Evolutionary conservation across 2,888 invertebrate genomes (phyloP), one percentile per base, ranked within the genome.

Genomic region (Sarcophaga caerulescens): DNA sequence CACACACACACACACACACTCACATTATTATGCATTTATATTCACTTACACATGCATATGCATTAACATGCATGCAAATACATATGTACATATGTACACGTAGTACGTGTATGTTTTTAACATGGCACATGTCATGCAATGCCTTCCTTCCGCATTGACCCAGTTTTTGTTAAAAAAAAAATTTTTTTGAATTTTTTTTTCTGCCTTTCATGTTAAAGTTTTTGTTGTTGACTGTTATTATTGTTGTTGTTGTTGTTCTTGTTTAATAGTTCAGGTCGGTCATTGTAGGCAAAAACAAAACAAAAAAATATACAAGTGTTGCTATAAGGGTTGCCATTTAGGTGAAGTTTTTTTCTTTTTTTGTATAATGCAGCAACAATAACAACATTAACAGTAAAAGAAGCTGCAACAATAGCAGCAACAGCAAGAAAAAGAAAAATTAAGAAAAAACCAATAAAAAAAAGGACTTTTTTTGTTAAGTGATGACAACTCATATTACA

Each of bases 91-190:
- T 82, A 21, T 63, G 89, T 70, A 76, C 35, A 35, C 8, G 35
- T 35, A 35, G 35, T 35, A 35, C 35, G 35, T 35, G 35, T 81
- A 60, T 84, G 60, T 84, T 81, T 73, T 52, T 81, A 84, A 75
- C 81, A 81, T 84, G 86, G 86, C 86, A 86, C 84, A 86, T 86
- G 86, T 84, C 86, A 86, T 86, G 86, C 86, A 84, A 86, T 86
- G 86, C 86, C 86, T 86, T 86, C 86, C 86, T 87, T 87, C 87
- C 84, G 85, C 85, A 85, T 84, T 87, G 87, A 87, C 87, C 87
- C 84, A 87, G 85, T 84, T 87, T 84, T 84, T 70, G 52, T 45
- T 14, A 69, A 21, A 77, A 71, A 59, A 77, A 60, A 68, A 47
- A 35, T 35, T 74, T 84, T 81, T 10, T 35, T 10, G 1, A 8